Base-by-base conservation (phyloP, 2,797 vertebrate genomes). In the Iguana delicatissima region DNA sequence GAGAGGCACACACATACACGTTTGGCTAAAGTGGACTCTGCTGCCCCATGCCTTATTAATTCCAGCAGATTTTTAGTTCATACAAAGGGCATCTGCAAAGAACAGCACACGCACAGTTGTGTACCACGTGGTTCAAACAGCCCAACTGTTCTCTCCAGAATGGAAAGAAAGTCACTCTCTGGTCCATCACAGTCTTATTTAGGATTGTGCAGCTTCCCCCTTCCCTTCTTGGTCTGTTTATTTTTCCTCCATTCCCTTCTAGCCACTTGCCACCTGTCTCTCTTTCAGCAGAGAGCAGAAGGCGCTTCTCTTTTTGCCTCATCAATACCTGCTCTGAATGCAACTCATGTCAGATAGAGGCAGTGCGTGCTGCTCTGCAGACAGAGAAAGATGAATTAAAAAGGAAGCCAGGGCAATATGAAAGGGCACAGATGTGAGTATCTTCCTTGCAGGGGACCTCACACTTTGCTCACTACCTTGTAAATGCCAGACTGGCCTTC, bases 51-150 rank as follows among this genome's bases (percentile, higher is more conserved):
- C 32, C 50, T 89, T 92, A 91, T 93, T 93, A 89, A 87, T 88
- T 94, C 89, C 90, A 92, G 91, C 87, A 80, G 67, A 91, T 95
- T 93, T 93, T 80, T 85, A 90, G 87, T 95, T 93, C 94, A 86
- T 91, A 22, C 52, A 88, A 87, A 95, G 94, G 91, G 87, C 90
- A 91, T 93, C 93, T 94, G 93, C 85, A 90, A 94, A 90, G 92
- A 94, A 89, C 16, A 93, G 89, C 91, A 93, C 90, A 86, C 93
- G 89, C 94, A 88, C 93, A 87, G 89, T 62, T 91, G 85, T 84
- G 1, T 42, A 72, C 82, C 84, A 67, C 14, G 22, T 59, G 87
- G 80, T 89, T 79, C 86, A 0, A 84, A 84, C 76, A 80, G 80
- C 20, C 6, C 80, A 86, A 84, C 7, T 1, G 6, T 90, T 92